These are phyloP conservation scores for Psilopogon haemacephalus DNA, from an alignment of 2,113 vertebrate species.

Conservation along the genomic window DNA sequence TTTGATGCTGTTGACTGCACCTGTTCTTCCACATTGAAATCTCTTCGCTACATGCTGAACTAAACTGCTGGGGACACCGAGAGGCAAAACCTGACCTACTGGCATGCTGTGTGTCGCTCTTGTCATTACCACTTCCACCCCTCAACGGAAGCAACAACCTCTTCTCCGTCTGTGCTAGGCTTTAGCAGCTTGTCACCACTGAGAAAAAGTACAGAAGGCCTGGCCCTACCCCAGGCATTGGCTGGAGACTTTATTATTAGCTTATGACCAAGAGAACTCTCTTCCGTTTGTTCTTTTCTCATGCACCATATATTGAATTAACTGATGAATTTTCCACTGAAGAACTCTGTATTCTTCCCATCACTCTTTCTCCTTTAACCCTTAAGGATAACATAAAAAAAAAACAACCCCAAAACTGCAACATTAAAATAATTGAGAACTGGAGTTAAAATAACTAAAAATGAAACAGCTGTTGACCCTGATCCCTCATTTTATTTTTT, in stretches of 20 bases:
- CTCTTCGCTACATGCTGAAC: neutral
- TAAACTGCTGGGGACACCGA: neutral
- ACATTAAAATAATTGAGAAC: neutral
- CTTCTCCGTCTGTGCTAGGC: accelerated
- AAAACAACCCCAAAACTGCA: no score
- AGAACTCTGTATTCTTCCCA: conserved; percentile 15
- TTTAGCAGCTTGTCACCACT: accelerated
- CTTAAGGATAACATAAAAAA: neutral
- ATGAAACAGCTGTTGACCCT: conserved; percentile 57
- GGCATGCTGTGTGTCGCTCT: neutral
- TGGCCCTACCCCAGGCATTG: neutral
- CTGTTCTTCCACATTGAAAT: neutral
- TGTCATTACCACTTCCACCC: neutral
- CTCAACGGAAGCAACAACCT: neutral
- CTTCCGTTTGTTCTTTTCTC: neutral
- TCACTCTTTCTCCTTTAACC: neutral
- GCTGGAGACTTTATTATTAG: conserved; percentile 17
- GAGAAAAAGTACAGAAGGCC: neutral
- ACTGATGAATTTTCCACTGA: neutral
- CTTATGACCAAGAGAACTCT: neutral
- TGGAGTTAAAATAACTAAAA: conserved; percentile 48
- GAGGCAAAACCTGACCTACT: neutral
- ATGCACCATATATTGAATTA: neutral
- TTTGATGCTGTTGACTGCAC: neutral
- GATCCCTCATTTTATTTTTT: conserved; percentile 55